These are phyloP conservation scores for Gnathonemus echidnorhynchus DNA, from an alignment of 2,113 vertebrate genomes.

Conservation along the genomic window DNA sequence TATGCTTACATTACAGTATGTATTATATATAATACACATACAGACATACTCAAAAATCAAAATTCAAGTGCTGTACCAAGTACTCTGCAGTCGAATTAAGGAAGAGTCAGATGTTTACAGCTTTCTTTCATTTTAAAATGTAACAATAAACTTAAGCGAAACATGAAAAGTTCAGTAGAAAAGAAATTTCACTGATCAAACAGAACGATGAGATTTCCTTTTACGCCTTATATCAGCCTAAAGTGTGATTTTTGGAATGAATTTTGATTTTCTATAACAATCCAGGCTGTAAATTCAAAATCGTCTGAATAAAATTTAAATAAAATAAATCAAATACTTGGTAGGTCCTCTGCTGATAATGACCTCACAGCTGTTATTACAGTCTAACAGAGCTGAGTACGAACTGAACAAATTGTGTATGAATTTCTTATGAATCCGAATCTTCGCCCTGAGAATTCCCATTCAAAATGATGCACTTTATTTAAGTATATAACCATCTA, in stretches of 20 bases:
- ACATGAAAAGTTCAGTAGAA: background rate
- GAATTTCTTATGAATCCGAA: background rate
- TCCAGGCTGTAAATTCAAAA: background rate
- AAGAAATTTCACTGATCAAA: background rate
- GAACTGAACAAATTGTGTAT: background rate
- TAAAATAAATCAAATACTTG: background rate
- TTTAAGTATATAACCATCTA: background rate
- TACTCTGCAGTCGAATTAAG: background rate
- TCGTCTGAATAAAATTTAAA: background rate
- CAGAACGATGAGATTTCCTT: background rate
- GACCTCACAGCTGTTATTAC: background rate
- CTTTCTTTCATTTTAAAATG: background rate
- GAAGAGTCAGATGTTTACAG: background rate
- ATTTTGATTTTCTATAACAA: background rate
- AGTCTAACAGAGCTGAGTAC: background rate
- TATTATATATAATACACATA: background rate
- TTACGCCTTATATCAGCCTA: background rate
- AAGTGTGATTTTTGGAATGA: background rate
- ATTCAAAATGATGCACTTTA: background rate
- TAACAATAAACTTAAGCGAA: background rate
- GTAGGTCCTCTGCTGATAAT: background rate
- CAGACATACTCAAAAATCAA: background rate
- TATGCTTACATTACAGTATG: background rate
- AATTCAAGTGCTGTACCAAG: background rate
- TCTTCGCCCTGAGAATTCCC: background rate